A percentile compares a stretch with the other conserved stretches of the same genome.
Evolutionary conservation across 2,113 vertebrate genomes (phyloP).

Genomic region (Gymnocephalus cernua): DNA sequence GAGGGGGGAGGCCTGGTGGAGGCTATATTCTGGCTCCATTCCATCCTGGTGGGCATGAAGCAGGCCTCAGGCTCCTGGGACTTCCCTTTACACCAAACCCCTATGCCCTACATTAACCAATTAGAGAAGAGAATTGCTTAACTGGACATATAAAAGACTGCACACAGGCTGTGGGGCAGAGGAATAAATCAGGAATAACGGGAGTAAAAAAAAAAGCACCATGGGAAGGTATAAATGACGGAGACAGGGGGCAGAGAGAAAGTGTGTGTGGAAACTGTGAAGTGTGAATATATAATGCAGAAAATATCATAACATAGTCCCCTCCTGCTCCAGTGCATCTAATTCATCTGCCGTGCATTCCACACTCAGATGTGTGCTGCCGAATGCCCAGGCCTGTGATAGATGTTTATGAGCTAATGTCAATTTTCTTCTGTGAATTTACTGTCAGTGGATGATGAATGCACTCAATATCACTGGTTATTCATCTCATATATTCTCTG

Average conservation of each 20-base stretch:
- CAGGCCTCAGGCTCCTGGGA: constrained; percentile 71
- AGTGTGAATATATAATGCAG: constrained; percentile 36
- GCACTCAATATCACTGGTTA: constrained; percentile 78
- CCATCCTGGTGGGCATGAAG: constrained; percentile 76
- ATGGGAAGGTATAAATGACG: constrained; percentile 31
- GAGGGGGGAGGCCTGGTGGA: constrained; percentile 14
- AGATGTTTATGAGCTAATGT: constrained; percentile 79
- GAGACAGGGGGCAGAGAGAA: background rate
- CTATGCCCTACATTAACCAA: constrained; percentile 73
- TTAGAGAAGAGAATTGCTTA: constrained; percentile 69
- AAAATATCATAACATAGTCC: constrained; percentile 37
- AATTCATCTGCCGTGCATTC: constrained; percentile 63
- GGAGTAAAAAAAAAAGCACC: constrained; percentile 24
- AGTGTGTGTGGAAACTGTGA: constrained; percentile 21
- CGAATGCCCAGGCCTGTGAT: constrained; percentile 64
- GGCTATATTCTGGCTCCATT: constrained; percentile 68
- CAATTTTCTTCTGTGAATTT: constrained; percentile 78
- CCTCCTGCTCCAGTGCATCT: constrained; percentile 57
- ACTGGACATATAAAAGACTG: constrained; percentile 72
- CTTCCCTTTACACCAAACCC: constrained; percentile 62
- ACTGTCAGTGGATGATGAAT: constrained; percentile 79
- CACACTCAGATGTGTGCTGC: constrained; percentile 54
- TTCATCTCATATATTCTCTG: constrained; percentile 74
- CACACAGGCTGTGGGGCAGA: constrained; percentile 19
- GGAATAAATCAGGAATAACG: constrained; percentile 56